These are phyloP conservation scores for Drosophila maculinotata DNA, from an alignment of 2,888 invertebrate genomes.

Conservation along the genomic window DNA sequence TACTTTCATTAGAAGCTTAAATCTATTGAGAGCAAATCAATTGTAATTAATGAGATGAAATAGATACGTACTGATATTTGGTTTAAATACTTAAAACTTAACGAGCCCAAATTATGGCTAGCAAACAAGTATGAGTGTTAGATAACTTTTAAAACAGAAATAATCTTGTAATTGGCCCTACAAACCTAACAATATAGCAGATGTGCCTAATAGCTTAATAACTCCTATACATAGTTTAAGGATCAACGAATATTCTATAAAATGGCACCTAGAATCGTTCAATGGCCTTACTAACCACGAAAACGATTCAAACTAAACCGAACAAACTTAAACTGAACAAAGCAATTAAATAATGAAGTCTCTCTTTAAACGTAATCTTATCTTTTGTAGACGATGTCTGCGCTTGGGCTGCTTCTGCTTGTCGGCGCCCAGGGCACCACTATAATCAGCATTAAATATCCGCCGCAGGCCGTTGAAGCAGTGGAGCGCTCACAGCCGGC, in stretches of 20 bases:
- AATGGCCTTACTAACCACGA: conserved; percentile 72
- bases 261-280: conserved; percentile 6
- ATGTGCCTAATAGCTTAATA: no score
- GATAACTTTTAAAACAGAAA: no score
- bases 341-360: not conserved
- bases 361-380: not conserved
- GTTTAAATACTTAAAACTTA: no score
- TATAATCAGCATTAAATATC: conserved; percentile 76
- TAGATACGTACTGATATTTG: no score
- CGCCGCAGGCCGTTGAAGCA: conserved; percentile 38
- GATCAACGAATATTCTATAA: not conserved
- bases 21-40: not conserved
- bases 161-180: no score
- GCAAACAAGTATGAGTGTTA: no score
- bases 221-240: not conserved
- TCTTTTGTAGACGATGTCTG: conserved; percentile 57
- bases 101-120: no score
- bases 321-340: not conserved
- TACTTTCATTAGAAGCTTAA: not conserved
- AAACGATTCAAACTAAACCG: conserved; percentile 1
- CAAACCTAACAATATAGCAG: no score
- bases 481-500: conserved; percentile 64
- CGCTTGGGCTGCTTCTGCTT: conserved; percentile 62
- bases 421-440: conserved; percentile 74
- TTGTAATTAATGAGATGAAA: no score